Conservation (phyloP, 2,888 invertebrate genomes). For the Pseudococcus jackbeardsleyi region DNA sequence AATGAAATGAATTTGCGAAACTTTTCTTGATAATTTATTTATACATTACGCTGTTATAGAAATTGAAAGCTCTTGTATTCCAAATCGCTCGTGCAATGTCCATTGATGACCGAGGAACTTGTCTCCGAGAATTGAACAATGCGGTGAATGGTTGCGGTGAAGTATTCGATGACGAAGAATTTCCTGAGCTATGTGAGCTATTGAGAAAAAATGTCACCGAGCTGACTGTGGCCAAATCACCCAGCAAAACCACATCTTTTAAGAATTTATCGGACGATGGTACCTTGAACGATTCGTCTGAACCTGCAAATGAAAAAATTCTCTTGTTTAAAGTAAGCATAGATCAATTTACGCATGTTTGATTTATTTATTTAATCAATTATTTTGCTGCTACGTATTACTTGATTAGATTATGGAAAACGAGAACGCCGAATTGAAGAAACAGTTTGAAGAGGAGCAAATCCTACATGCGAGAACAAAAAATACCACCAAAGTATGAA, state of each 20-base stretch:
- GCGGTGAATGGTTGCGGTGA: background rate
- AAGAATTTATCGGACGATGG: too few relatives aligned
- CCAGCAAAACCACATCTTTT: background rate
- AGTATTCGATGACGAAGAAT: background rate
- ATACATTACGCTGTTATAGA: background rate
- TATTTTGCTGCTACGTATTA: background rate
- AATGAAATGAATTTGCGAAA: too few relatives aligned
- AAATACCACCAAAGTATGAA: background rate
- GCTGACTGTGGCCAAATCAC: background rate
- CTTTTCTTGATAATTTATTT: too few relatives aligned
- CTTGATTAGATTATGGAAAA: background rate
- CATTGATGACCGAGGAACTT: background rate
- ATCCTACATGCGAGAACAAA: background rate
- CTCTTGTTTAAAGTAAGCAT: background rate
- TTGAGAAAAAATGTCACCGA: background rate
- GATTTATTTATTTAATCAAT: background rate
- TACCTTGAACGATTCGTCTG: background rate
- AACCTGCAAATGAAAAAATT: background rate
- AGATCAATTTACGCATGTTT: background rate
- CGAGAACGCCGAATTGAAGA: slow-evolving; percentile 1
- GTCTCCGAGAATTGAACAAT: background rate
- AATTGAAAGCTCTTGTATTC: background rate
- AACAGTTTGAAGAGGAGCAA: background rate
- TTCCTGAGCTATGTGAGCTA: background rate
- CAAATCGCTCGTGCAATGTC: background rate